phyloP scores from a whole-genome alignment of 2,797 vertebrate species.

The Botia kubotai region DNA sequence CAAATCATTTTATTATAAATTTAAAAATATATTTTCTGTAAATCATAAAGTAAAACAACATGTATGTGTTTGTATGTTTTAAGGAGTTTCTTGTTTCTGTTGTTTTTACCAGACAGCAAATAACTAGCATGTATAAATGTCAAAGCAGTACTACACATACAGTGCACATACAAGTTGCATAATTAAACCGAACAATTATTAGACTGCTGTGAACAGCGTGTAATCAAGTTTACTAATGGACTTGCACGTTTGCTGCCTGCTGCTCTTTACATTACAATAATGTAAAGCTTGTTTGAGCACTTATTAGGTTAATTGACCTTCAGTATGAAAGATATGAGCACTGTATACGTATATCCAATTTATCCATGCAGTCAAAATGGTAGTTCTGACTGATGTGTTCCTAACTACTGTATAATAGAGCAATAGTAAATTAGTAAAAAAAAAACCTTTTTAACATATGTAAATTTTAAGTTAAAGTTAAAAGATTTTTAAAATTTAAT shows the following conservation, averaged over 20 bases:
- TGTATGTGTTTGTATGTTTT: too few species aligned
- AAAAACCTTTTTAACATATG: too few species aligned
- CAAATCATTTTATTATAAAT: too few species aligned
- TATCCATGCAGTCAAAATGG: too few species aligned
- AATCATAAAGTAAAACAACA: too few species aligned
- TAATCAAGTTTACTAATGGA: slow-evolving; percentile 61
- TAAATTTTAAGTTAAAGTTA: too few species aligned
- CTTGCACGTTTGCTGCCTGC: slow-evolving; percentile 25
- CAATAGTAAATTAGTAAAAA: too few species aligned
- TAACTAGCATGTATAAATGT: background rate
- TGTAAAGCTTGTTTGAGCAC: slow-evolving; percentile 60
- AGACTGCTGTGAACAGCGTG: slow-evolving; percentile 59
- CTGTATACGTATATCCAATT: background rate
- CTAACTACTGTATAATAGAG: too few species aligned
- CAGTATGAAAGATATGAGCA: background rate
- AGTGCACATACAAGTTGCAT: slow-evolving; percentile 19
- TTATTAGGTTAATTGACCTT: slow-evolving; percentile 68
- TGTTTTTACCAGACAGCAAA: background rate
- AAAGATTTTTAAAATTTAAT: too few species aligned
- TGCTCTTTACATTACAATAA: slow-evolving; percentile 51
- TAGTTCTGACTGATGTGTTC: too few species aligned
- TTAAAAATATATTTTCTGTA: too few species aligned
- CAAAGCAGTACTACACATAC: background rate
- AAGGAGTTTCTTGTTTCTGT: background rate
- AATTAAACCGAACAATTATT: slow-evolving; percentile 52